Conservation (phyloP, 1,140 invertebrate genomes). For the Philotrypesis tridentata region DNA sequence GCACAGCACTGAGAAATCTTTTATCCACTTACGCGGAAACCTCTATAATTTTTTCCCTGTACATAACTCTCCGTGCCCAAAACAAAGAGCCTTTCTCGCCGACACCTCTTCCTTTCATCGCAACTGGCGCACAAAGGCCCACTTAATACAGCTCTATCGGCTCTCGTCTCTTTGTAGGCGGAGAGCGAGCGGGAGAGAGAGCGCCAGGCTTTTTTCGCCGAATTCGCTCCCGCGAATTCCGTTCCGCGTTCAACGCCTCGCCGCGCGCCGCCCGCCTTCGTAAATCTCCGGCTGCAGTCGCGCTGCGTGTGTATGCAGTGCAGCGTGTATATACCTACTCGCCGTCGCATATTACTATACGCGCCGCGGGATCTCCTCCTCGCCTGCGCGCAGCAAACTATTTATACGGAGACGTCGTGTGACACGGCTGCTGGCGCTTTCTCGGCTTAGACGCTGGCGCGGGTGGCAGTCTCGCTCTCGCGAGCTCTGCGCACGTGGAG, state of each 20-base stretch:
- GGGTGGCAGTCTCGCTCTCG: constrained; percentile 65
- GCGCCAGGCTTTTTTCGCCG: background rate
- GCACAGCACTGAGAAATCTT: no score
- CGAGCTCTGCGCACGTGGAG: no score
- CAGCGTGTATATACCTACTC: no score
- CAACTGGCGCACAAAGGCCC: background rate
- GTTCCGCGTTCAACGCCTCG: constrained; percentile 65
- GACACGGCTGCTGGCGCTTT: background rate
- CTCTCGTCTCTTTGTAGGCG: background rate
- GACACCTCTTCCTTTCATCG: no score
- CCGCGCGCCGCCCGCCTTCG: constrained; percentile 61
- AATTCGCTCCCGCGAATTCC: constrained; percentile 57
- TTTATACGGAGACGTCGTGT: constrained; percentile 65
- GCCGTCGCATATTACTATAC: constrained; percentile 65
- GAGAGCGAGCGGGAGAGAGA: no score
- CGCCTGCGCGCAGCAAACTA: constrained; percentile 62
- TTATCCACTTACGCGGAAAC: no score
- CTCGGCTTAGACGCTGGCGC: constrained; percentile 55
- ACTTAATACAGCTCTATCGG: background rate
- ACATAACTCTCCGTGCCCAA: no score
- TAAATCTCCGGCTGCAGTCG: constrained; percentile 68
- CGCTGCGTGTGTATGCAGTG: no score
- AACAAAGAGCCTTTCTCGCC: no score
- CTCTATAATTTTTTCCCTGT: no score
- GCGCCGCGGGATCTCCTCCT: constrained; percentile 55